Evolutionary conservation across 2,113 vertebrate genomes (phyloP).

Genomic region (Sander lucioperca): DNA sequence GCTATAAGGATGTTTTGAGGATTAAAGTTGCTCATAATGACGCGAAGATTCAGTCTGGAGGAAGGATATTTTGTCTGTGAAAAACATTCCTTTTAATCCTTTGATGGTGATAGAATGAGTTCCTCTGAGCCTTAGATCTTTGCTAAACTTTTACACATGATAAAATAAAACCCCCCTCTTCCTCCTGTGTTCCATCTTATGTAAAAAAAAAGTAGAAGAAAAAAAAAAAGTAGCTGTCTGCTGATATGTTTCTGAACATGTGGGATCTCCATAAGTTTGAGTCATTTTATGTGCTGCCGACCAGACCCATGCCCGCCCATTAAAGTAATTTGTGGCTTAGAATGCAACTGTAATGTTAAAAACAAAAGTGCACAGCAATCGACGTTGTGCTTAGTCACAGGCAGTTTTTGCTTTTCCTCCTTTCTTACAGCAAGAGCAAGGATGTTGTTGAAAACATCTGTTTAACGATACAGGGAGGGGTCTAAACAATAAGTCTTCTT

Average conservation of each 20-base stretch:
- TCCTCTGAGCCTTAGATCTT: slow-evolving; percentile 55
- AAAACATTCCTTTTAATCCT: slow-evolving; percentile 62
- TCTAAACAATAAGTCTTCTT: slow-evolving; percentile 54
- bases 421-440: slow-evolving; percentile 28
- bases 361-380: slow-evolving; percentile 72
- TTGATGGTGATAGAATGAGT: slow-evolving; percentile 70
- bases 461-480: slow-evolving; percentile 66
- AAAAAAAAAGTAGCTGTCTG: slow-evolving; percentile 6
- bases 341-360: slow-evolving; percentile 74
- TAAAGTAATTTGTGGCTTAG: slow-evolving; percentile 75
- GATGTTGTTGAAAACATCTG: slow-evolving; percentile 67
- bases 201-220: not conserved
- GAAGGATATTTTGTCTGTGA: slow-evolving; percentile 60
- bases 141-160: slow-evolving; percentile 71
- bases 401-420: slow-evolving; percentile 31
- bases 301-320: slow-evolving; percentile 69
- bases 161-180: slow-evolving; percentile 52
- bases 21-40: slow-evolving; percentile 78
- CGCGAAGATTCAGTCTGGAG: slow-evolving; percentile 65
- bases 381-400: slow-evolving; percentile 57
- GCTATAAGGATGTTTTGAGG: slow-evolving; percentile 77
- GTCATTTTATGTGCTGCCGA: slow-evolving; percentile 71
- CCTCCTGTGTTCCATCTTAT: slow-evolving; percentile 45
- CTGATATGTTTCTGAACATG: slow-evolving; percentile 71
- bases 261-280: slow-evolving; percentile 75